These are phyloP conservation scores for Calliopsis andreniformis DNA, from an alignment of 1,140 invertebrate species.

Conservation along the genomic window DNA sequence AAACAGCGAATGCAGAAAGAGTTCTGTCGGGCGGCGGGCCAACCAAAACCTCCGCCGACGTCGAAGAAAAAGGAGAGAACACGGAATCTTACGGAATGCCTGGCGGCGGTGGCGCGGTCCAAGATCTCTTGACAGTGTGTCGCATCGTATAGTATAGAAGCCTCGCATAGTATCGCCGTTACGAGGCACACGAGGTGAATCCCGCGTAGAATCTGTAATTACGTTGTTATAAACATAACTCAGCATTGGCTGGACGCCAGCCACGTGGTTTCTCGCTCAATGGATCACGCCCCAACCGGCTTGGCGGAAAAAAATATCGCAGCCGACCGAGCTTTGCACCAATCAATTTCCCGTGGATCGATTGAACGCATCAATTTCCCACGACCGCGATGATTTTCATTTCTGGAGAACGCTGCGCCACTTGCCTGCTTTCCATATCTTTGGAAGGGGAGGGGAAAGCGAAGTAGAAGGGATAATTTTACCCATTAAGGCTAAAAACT, in stretches of 20 bases:
- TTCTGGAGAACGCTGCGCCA: no score
- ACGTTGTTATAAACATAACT: constrained; percentile 72
- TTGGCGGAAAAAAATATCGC: constrained; percentile 30
- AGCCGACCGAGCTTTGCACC: neutral
- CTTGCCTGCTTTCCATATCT: neutral
- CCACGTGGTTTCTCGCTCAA: constrained; percentile 69
- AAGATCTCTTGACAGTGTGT: constrained; percentile 43
- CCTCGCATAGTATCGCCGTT: constrained; percentile 60
- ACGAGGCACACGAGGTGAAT: constrained; percentile 64
- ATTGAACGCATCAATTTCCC: neutral
- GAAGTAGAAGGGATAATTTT: no score
- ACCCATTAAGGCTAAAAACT: no score
- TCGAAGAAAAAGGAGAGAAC: neutral
- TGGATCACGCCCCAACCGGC: constrained; percentile 39
- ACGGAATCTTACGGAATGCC: constrained; percentile 42
- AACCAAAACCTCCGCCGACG: constrained; percentile 35
- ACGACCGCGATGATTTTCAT: no score
- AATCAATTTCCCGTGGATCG: neutral
- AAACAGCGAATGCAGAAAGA: constrained; percentile 29
- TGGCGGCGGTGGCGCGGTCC: constrained; percentile 27
- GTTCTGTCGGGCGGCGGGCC: constrained; percentile 47
- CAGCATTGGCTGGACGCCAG: constrained; percentile 63
- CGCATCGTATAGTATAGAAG: constrained; percentile 36
- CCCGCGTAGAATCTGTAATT: constrained; percentile 56
- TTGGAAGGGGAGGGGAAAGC: neutral